These are phyloP conservation scores for Rhombomys opimus DNA, from an alignment of 2,113 vertebrate species.

Conservation along the genomic window DNA sequence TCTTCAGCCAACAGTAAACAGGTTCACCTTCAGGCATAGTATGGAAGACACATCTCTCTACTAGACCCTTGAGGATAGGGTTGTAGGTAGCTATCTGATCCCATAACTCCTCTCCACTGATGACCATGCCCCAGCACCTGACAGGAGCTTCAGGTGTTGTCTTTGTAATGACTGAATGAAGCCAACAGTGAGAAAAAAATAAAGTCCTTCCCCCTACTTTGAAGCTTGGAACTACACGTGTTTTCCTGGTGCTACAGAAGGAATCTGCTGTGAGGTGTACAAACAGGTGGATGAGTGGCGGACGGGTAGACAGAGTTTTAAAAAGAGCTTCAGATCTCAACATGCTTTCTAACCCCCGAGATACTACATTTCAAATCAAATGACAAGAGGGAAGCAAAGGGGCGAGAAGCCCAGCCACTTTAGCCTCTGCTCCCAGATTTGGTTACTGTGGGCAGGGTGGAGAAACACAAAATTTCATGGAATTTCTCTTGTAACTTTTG, in stretches of 20 bases:
- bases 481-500: neutral
- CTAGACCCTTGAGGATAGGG: neutral
- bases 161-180: neutral
- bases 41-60: neutral
- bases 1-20: neutral
- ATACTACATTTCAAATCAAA: conserved; percentile 10
- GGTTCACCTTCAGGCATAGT: neutral
- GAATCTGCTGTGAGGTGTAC: neutral
- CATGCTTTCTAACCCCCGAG: neutral
- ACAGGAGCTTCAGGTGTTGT: neutral
- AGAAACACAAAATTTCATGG: neutral
- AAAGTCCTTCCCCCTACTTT: conserved; percentile 1
- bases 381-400: neutral
- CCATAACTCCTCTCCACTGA: neutral
- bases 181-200: neutral
- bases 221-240: neutral
- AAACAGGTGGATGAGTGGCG: neutral
- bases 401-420: neutral
- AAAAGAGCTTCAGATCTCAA: neutral
- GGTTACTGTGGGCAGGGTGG: neutral
- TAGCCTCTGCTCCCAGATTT: neutral
- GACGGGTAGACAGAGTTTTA: neutral
- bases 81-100: neutral
- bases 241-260: neutral
- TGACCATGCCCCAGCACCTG: neutral